Percentiles rank a stretch among this genome's conserved stretches.
These are phyloP conservation scores for Myodes glareolus DNA, from an alignment of 2,113 vertebrate species.

Conservation along the genomic window DNA sequence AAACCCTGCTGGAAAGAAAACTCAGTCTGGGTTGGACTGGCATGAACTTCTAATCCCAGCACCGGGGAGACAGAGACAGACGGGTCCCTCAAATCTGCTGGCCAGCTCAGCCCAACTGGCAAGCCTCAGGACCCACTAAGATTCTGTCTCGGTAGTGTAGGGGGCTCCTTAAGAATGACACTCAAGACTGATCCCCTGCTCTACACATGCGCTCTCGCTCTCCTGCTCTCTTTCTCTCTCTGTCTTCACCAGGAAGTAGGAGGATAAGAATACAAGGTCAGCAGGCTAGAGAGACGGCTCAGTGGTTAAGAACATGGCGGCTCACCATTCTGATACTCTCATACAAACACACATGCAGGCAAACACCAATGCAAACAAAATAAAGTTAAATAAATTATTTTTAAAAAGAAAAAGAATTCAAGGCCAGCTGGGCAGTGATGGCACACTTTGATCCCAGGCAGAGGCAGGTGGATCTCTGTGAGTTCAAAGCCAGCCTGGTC, in stretches of 20 bases:
- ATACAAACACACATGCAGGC: too few relatives aligned
- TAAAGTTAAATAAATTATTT: too few relatives aligned
- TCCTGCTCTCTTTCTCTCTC: neutral
- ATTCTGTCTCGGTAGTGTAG: neutral
- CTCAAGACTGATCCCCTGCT: neutral
- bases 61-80: neutral
- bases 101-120: neutral
- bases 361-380: too few relatives aligned
- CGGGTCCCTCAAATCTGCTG: neutral
- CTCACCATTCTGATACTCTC: too few relatives aligned
- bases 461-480: neutral
- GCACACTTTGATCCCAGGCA: neutral
- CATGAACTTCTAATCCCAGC: neutral
- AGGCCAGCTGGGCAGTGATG: too few relatives aligned
- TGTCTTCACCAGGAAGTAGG: neutral
- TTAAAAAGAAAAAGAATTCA: too few relatives aligned
- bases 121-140: neutral
- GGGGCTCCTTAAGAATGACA: neutral
- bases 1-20: neutral
- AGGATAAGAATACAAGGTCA: neutral
- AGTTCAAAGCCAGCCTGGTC: neutral
- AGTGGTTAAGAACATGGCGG: neutral
- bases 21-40: neutral
- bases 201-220: neutral
- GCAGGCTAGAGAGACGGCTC: neutral